Evolutionary conservation across 2,113 vertebrate species (phyloP).

Genomic region (Perca fluviatilis): DNA sequence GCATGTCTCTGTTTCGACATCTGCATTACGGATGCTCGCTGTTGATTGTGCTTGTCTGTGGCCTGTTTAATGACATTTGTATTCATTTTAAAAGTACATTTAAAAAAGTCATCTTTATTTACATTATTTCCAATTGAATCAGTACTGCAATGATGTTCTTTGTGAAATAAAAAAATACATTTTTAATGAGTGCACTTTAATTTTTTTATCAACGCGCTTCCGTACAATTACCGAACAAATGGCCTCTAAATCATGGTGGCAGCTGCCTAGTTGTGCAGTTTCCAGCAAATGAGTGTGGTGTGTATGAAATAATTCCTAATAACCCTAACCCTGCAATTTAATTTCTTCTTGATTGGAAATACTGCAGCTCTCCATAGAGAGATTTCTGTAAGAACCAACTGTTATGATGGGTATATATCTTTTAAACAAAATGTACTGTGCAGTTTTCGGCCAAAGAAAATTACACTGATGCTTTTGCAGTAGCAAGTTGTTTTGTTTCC

Average conservation of each 20-base stretch:
- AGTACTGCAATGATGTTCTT: not conserved
- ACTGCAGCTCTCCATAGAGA: not conserved
- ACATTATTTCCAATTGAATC: not conserved
- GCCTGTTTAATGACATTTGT: not conserved
- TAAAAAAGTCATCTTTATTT: not conserved
- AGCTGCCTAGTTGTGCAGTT: too few relatives aligned
- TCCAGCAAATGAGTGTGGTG: too few relatives aligned
- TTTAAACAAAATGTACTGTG: not conserved
- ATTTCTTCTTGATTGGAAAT: not conserved
- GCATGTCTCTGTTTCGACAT: not conserved
- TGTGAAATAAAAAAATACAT: not conserved
- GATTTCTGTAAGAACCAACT: not conserved
- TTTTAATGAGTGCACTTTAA: not conserved
- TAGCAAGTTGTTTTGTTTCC: not conserved
- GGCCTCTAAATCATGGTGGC: not conserved
- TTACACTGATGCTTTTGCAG: not conserved
- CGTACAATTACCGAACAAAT: not conserved
- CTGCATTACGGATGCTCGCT: not conserved
- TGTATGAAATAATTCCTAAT: not conserved
- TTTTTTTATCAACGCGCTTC: too few relatives aligned
- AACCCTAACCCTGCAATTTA: not conserved
- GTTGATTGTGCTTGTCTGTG: not conserved
- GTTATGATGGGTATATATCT: too few relatives aligned
- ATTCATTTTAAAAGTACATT: not conserved
- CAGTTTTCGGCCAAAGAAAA: not conserved